These are phyloP conservation scores for Scotopteryx bipunctaria DNA, from an alignment of 2,888 invertebrate genomes.

Conservation along the genomic window DNA sequence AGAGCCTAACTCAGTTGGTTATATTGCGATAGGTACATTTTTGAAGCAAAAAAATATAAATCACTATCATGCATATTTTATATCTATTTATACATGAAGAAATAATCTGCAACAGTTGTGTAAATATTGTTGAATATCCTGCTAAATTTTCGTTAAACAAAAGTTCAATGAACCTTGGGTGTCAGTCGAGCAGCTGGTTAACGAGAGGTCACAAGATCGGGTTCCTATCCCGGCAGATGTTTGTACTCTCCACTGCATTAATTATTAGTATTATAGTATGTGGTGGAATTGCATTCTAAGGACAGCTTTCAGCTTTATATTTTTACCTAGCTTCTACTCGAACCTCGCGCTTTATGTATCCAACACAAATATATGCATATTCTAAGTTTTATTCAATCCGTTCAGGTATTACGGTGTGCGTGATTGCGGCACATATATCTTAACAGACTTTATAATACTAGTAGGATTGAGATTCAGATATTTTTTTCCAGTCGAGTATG, in stretches of 20 bases:
- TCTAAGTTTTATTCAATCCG: too few species aligned
- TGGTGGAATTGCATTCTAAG: too few species aligned
- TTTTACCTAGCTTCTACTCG: too few species aligned
- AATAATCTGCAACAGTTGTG: not conserved
- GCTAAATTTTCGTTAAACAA: not conserved
- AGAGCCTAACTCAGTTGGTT: not conserved
- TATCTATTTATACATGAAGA: not conserved
- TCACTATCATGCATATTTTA: not conserved
- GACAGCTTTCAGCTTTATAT: too few species aligned
- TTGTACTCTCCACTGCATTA: not conserved
- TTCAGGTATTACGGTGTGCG: too few species aligned
- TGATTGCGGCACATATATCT: too few species aligned
- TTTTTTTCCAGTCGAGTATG: constrained; percentile 81
- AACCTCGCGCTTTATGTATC: too few species aligned
- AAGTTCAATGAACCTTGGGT: constrained; percentile 2
- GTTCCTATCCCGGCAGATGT: constrained; percentile 1
- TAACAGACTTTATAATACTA: too few species aligned
- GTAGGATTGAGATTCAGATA: constrained; percentile 21
- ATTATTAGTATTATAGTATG: too few species aligned
- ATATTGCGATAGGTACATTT: not conserved
- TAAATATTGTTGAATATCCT: not conserved
- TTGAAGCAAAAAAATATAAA: not conserved
- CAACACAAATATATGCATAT: too few species aligned
- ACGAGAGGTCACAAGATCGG: constrained; percentile 1
- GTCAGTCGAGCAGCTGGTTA: not conserved